Evolutionary conservation across 37 sponge, comb jelly and placozoan species (phyloP).

Genomic region (Sycon ciliatum): DNA sequence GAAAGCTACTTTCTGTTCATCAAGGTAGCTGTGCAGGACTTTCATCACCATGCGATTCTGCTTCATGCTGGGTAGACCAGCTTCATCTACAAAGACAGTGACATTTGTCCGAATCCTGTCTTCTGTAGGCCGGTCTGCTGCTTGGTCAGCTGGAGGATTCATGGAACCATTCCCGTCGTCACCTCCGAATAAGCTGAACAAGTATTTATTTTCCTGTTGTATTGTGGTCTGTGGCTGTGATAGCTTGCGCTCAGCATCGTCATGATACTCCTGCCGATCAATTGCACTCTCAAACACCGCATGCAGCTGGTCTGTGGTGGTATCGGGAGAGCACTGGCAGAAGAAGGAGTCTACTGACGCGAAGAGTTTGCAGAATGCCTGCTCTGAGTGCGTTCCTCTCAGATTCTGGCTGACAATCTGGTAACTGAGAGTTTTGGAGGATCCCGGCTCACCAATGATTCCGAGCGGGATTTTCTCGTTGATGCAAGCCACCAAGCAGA

Average conservation of each 20-base stretch:
- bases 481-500: neutral
- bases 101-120: too few relatives aligned
- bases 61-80: neutral
- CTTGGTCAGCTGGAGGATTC: too few relatives aligned
- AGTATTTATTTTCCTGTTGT: too few relatives aligned
- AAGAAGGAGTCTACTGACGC: neutral
- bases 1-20: neutral
- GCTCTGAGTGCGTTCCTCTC: neutral
- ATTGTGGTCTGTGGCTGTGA: too few relatives aligned
- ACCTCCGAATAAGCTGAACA: too few relatives aligned
- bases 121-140: too few relatives aligned
- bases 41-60: conserved; percentile 1
- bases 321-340: neutral
- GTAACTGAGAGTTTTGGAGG: conserved; percentile 2
- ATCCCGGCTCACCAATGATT: conserved; percentile 10
- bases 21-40: neutral
- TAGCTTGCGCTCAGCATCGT: neutral
- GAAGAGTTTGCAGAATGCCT: neutral
- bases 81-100: neutral
- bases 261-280: neutral
- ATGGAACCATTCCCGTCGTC: too few relatives aligned
- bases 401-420: neutral
- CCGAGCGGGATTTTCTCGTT: neutral
- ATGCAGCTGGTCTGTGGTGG: neutral
- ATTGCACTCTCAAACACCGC: neutral